Conservation (phyloP, 2,888 invertebrate genomes). For the Dicyrtoma fusca region DNA sequence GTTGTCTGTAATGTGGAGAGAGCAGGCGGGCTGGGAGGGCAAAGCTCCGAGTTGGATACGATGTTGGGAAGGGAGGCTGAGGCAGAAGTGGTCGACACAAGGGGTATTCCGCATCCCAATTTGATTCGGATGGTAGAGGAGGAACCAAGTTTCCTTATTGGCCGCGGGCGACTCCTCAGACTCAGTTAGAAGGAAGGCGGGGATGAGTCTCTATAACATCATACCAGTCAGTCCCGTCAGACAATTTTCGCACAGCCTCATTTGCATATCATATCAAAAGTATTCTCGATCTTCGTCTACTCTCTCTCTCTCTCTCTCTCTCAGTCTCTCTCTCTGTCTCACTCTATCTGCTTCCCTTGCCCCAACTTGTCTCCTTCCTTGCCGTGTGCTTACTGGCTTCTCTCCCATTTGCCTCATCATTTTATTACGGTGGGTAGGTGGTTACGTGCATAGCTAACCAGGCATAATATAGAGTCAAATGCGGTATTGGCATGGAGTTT, state of each 20-base stretch:
- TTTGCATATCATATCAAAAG: constrained; percentile 47
- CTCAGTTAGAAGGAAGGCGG: constrained; percentile 47
- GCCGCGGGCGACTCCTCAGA: constrained; percentile 46
- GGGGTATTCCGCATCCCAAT: constrained; percentile 49
- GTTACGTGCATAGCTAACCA: no score
- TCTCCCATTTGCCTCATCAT: constrained; percentile 5
- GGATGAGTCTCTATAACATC: constrained; percentile 30
- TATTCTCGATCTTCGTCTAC: constrained; percentile 33
- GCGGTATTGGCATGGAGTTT: no score
- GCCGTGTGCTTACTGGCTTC: not conserved
- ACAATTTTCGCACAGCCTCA: constrained; percentile 50
- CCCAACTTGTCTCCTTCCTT: constrained; percentile 9
- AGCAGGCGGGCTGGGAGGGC: constrained; percentile 41
- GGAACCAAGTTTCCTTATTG: constrained; percentile 49
- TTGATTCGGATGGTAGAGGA: constrained; percentile 49
- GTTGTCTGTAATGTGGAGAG: constrained; percentile 39
- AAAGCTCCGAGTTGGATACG: constrained; percentile 39
- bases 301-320: not conserved
- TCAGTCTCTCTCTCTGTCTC: constrained; percentile 8
- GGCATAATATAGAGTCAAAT: no score
- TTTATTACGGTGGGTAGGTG: no score
- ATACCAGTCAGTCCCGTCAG: constrained; percentile 41
- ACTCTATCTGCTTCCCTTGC: constrained; percentile 7
- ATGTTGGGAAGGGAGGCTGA: constrained; percentile 29
- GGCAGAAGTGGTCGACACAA: constrained; percentile 34